phyloP scores from a whole-genome alignment of 2,797 vertebrate species.

The Danio jaintianensis region DNA sequence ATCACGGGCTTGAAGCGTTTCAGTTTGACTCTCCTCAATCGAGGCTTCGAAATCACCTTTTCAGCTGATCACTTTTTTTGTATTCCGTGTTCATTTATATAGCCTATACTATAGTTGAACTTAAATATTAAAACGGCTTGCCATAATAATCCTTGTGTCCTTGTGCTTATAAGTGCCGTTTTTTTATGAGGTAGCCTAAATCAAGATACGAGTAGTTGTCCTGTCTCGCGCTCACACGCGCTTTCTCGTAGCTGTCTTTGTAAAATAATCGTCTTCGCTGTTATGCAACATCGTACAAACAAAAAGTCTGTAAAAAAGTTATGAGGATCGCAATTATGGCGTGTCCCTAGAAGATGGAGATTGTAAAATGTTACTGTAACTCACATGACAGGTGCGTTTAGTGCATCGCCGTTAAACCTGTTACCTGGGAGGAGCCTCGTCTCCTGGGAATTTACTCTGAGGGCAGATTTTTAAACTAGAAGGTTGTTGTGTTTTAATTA shows the following conservation, averaged over 20 bases:
- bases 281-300: slow-evolving; percentile 69
- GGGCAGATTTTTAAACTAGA: slow-evolving; percentile 68
- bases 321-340: slow-evolving; percentile 67
- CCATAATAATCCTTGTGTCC: slow-evolving; percentile 41
- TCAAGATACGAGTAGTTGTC: slow-evolving; percentile 44
- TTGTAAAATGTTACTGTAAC: slow-evolving; percentile 72
- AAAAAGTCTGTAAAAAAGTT: slow-evolving; percentile 68
- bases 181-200: slow-evolving; percentile 63
- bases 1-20: background rate
- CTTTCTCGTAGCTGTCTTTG: slow-evolving; percentile 64
- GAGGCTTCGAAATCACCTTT: slow-evolving; percentile 13
- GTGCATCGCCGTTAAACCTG: slow-evolving; percentile 68
- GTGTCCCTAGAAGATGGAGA: slow-evolving; percentile 68
- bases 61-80: background rate
- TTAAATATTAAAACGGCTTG: background rate
- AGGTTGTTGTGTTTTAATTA: slow-evolving; percentile 82
- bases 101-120: background rate
- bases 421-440: slow-evolving; percentile 51
- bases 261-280: slow-evolving; percentile 64
- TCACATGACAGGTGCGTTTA: slow-evolving; percentile 72
- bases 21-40: background rate
- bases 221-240: background rate
- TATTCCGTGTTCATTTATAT: background rate
- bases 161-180: slow-evolving; percentile 64
- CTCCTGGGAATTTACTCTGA: slow-evolving; percentile 9